Evolutionary conservation across 2,797 vertebrate species (phyloP), one percentile per base, ranked within the genome.

Genomic region (Sebastes vulpes): DNA sequence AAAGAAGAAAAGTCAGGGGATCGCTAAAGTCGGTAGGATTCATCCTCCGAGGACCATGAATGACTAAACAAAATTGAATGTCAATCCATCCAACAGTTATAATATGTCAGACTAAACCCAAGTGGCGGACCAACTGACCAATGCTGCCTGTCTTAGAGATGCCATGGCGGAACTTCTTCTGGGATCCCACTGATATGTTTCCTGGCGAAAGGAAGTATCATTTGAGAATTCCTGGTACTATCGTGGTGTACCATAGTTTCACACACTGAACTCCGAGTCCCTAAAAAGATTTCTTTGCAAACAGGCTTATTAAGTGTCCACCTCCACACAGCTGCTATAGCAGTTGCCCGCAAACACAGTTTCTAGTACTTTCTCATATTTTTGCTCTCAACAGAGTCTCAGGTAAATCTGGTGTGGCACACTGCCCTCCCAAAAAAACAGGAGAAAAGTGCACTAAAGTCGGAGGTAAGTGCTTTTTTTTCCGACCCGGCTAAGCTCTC

Each of bases 401-500:
- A 29, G 3, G 48, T 61, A 38, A 63, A 28, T 64, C 52, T 23
- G 21, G 12, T 11, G 35, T 61, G 54, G 31, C 54, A 38, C 35
- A 18, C 4, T 16, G 48, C 54, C 65, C 50, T 61, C 16, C 12
- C 74, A 57, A 58, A 58, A 74, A 81, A 74, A 9, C 21, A 29
- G 12, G 0, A 31, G 35, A 28, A 38, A 77, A 25, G 46, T 25
- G 20, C 35, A 5, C 23, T 61, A 4, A 61, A 67, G 23, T 23
- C 21, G 46, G 66, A 65, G 54, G 3, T 74, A 38, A 72, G 63
- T 59, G 48, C 58, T 73, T 65, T 63, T 52, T 52, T 53, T 35
- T 2, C n/a, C 61, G 48, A 57, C 18, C 5, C 5, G 1, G 75
- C 69, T 52, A 59, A 54, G 31, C 21, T 7, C 8, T 48, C 25